Conservation (phyloP, 2,888 invertebrate genomes). For the Lamellibrachia satsuma region DNA sequence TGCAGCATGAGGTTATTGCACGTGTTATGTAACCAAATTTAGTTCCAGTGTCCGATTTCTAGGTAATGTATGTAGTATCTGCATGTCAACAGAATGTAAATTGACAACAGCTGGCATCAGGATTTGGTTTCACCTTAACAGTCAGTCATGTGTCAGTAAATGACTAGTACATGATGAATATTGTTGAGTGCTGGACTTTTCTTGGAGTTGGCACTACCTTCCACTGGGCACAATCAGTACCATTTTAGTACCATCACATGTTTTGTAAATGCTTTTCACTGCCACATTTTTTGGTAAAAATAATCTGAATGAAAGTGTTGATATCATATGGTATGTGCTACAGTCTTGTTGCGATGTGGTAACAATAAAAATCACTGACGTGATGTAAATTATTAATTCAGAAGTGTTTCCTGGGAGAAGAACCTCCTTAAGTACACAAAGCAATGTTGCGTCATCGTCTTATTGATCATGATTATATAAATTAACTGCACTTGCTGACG, state of each 20-base stretch:
- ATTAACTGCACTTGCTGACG: neutral
- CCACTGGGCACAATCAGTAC: neutral
- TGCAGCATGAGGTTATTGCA: neutral
- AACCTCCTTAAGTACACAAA: neutral
- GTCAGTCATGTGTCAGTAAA: neutral
- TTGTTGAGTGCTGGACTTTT: neutral
- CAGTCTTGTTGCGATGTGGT: neutral
- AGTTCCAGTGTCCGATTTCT: neutral
- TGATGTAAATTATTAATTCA: conserved; percentile 3
- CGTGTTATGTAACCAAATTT: neutral
- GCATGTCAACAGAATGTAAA: neutral
- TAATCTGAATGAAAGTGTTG: neutral
- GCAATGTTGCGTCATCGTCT: neutral
- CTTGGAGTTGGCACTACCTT: neutral
- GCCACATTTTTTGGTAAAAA: conserved; percentile 1
- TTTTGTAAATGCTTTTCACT: neutral
- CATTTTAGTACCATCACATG: neutral
- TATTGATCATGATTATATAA: conserved; percentile 17
- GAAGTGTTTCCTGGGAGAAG: neutral
- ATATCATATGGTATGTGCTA: neutral
- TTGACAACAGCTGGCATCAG: neutral
- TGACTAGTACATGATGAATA: neutral
- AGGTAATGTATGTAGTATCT: neutral
- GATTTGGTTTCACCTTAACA: neutral
- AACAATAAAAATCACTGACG: neutral